A percentile compares a stretch with the other conserved stretches of the same genome.
Conservation (phyloP, 2,113 vertebrate species). For the Orycteropus afer region DNA sequence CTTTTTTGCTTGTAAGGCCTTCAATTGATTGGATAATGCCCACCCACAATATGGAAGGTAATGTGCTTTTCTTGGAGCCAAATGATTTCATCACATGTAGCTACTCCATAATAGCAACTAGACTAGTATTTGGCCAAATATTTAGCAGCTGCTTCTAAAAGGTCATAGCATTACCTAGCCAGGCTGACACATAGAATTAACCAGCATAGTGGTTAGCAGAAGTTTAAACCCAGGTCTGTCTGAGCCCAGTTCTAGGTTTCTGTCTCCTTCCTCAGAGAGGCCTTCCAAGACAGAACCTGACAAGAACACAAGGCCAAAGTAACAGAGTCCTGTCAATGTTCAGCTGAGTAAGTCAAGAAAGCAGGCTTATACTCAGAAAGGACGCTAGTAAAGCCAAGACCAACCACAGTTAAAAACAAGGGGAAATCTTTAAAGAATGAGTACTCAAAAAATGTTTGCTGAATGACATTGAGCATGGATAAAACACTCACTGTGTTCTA, state of each 20-base stretch:
- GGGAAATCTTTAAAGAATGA: not conserved
- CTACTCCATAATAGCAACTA: too few species aligned
- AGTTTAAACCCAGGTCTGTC: not conserved
- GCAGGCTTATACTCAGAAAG: not conserved
- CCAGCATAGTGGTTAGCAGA: not conserved
- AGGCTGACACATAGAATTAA: too few species aligned
- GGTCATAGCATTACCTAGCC: too few species aligned
- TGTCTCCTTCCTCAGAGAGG: not conserved
- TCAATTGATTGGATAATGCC: too few species aligned
- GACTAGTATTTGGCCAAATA: too few species aligned
- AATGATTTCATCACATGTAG: too few species aligned
- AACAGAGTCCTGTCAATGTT: not conserved
- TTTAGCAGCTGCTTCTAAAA: too few species aligned
- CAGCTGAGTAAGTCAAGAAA: not conserved
- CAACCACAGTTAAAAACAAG: not conserved
- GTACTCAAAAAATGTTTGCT: not conserved
- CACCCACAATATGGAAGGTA: too few species aligned
- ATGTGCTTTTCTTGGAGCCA: too few species aligned
- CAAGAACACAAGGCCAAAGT: not conserved
- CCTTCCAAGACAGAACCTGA: not conserved
- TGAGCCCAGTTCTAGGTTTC: not conserved
- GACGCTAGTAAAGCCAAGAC: not conserved
- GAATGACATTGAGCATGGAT: not conserved
- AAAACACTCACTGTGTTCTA: accelerated
- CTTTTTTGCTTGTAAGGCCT: too few species aligned